Conservation (phyloP, 2,113 vertebrate species). For the Ciconia stormi region DNA sequence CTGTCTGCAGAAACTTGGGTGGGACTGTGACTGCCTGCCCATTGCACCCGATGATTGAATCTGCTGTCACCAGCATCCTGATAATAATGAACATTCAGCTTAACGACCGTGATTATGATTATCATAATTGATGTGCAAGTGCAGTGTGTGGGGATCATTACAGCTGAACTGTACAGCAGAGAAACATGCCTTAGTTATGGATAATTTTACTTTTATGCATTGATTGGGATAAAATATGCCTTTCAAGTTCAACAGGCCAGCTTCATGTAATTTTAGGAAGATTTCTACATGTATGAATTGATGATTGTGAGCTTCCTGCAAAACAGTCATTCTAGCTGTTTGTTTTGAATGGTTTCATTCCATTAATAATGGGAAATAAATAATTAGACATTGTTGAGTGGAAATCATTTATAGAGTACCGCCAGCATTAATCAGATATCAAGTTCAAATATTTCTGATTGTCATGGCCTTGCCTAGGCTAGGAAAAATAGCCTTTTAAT, state of each 20-base stretch:
- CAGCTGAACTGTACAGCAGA: slow-evolving; percentile 77
- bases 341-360: slow-evolving; percentile 70
- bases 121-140: slow-evolving; percentile 88
- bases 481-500: neutral
- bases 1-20: slow-evolving; percentile 81
- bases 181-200: slow-evolving; percentile 74
- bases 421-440: slow-evolving; percentile 55
- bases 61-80: slow-evolving; percentile 84
- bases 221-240: slow-evolving; percentile 79
- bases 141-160: slow-evolving; percentile 81
- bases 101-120: slow-evolving; percentile 88
- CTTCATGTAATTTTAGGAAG: slow-evolving; percentile 65
- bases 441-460: slow-evolving; percentile 22
- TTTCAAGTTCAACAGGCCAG: slow-evolving; percentile 68
- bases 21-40: slow-evolving; percentile 75
- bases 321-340: slow-evolving; percentile 57
- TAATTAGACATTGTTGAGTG: slow-evolving; percentile 60
- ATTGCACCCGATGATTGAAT: slow-evolving; percentile 81
- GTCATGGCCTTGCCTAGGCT: neutral
- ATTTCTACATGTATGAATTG: slow-evolving; percentile 38
- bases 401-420: slow-evolving; percentile 55
- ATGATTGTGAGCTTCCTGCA: slow-evolving; percentile 39
- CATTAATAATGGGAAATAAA: slow-evolving; percentile 74
- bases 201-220: slow-evolving; percentile 76
- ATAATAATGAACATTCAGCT: slow-evolving; percentile 87